phyloP scores from a whole-genome alignment of 1,140 invertebrate genomes.

The Delia radicum region DNA sequence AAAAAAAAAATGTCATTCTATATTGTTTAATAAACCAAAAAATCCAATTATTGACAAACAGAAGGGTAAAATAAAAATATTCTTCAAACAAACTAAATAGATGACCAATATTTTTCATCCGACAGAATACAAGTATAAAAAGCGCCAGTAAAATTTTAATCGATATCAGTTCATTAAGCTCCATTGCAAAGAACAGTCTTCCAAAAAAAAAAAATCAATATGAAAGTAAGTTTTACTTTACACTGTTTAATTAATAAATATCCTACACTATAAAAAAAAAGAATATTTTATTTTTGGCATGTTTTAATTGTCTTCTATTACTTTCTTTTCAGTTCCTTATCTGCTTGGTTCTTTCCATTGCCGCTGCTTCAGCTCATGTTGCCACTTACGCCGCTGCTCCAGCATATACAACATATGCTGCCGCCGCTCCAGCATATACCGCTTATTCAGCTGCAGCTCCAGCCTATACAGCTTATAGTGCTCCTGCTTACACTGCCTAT shows the following conservation, averaged over 20 bases:
- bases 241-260: background rate
- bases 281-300: too few relatives aligned
- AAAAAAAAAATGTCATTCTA: background rate
- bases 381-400: background rate
- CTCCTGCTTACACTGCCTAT: background rate
- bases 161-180: constrained; percentile 1
- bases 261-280: too few relatives aligned
- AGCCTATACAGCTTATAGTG: background rate
- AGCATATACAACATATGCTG: background rate
- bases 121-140: too few relatives aligned
- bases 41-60: background rate
- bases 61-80: background rate
- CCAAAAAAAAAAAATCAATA: background rate
- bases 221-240: constrained; percentile 1
- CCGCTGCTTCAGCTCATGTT: constrained; percentile 8
- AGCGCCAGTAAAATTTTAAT: background rate
- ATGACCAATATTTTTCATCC: background rate
- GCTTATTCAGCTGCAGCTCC: background rate
- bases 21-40: background rate
- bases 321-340: background rate
- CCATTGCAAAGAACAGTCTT: constrained; percentile 17
- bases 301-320: background rate
- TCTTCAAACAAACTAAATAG: background rate
- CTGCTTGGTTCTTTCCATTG: constrained; percentile 2
- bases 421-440: background rate